Percentiles rank a stretch among this genome's conserved stretches.
Conservation (phyloP, 1,140 invertebrate genomes). For the Dendrolimus kikuchii region DNA sequence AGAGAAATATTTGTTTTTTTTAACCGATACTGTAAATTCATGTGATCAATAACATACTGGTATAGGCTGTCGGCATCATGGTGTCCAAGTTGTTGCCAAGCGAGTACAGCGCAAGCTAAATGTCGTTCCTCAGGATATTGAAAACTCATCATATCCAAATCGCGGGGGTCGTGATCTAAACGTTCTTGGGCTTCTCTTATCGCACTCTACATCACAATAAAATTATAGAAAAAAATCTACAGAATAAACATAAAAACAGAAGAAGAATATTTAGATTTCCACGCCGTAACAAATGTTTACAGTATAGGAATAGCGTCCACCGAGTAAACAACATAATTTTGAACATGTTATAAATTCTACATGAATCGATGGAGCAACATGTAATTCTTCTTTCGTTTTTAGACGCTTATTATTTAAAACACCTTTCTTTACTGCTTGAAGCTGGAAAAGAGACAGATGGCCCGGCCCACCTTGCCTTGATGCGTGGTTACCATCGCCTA, state of each 20-base stretch:
- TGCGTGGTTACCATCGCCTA: too few relatives aligned
- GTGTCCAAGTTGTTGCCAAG: slow-evolving; percentile 55
- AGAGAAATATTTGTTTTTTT: not conserved
- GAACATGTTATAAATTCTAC: too few relatives aligned
- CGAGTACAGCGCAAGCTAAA: slow-evolving; percentile 44
- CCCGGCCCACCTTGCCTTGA: too few relatives aligned
- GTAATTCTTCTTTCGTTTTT: too few relatives aligned
- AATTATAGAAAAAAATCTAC: slow-evolving; percentile 4
- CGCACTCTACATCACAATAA: slow-evolving; percentile 23
- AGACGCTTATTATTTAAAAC: too few relatives aligned
- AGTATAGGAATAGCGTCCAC: too few relatives aligned
- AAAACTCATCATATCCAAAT: slow-evolving; percentile 20
- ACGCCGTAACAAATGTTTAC: too few relatives aligned
- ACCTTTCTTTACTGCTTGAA: too few relatives aligned
- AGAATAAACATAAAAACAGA: not conserved
- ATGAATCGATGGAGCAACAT: too few relatives aligned
- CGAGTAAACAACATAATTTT: too few relatives aligned
- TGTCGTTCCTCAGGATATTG: slow-evolving; percentile 34
- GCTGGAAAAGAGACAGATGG: too few relatives aligned
- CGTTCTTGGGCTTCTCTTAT: slow-evolving; percentile 25
- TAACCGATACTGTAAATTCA: not conserved
- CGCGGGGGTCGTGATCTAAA: slow-evolving; percentile 22
- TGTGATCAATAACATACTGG: slow-evolving; percentile 23
- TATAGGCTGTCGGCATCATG: slow-evolving; percentile 36
- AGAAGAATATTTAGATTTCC: slow-evolving; percentile 2